Conservation (phyloP, 2,888 invertebrate species). For the Mimumesa dahlbomi region DNA sequence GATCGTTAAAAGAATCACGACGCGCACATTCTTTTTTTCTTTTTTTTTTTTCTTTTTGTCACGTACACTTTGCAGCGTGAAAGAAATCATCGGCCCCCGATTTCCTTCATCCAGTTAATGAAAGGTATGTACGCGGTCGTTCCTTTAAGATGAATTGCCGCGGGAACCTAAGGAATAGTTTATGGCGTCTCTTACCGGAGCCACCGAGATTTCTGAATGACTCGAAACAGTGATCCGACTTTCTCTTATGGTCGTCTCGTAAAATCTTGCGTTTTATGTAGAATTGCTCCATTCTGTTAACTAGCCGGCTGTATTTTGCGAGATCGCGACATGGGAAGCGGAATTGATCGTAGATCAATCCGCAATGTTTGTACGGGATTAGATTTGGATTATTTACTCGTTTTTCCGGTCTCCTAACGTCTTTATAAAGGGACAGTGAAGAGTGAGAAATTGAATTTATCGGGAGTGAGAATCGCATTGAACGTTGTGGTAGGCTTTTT, state of each 20-base stretch:
- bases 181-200: conserved; percentile 29
- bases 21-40: too few relatives aligned
- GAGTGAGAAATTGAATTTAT: too few relatives aligned
- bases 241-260: conserved; percentile 53
- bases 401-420: conserved; percentile 2
- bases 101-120: too few relatives aligned
- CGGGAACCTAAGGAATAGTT: conserved; percentile 10
- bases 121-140: too few relatives aligned
- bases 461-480: too few relatives aligned
- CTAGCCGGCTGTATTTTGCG: not conserved
- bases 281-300: conserved; percentile 30
- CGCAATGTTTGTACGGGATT: too few relatives aligned
- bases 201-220: conserved; percentile 48
- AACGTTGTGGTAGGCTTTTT: too few relatives aligned
- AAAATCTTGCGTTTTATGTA: conserved; percentile 50
- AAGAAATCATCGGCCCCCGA: too few relatives aligned
- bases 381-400: too few relatives aligned
- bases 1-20: not conserved
- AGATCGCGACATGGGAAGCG: not conserved
- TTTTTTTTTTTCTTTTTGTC: too few relatives aligned
- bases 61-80: too few relatives aligned
- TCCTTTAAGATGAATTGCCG: conserved; percentile 12
- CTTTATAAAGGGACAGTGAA: too few relatives aligned
- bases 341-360: conserved; percentile 2
- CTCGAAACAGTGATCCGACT: conserved; percentile 47